Evolutionary conservation across 2,888 invertebrate species (phyloP).

Genomic region (Trissolcus japonicus): DNA sequence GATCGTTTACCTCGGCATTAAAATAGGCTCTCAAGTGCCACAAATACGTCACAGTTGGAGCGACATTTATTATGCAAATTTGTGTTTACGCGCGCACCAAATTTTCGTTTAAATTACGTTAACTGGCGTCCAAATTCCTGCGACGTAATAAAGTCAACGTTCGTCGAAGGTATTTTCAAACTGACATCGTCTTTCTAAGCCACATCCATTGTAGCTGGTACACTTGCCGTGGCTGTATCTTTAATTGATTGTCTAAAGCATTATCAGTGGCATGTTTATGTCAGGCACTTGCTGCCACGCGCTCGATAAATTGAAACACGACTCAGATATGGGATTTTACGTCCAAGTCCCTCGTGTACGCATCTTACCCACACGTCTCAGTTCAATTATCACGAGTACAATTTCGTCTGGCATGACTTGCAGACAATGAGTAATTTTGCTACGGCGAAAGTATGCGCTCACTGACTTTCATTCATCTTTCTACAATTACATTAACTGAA

Average conservation of each 20-base stretch:
- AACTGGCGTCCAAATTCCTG: too few relatives aligned
- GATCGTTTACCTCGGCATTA: slow-evolving; percentile 51
- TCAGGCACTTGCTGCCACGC: not conserved
- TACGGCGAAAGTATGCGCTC: slow-evolving; percentile 57
- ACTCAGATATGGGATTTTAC: slow-evolving; percentile 22
- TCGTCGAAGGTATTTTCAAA: too few relatives aligned
- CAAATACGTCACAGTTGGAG: slow-evolving; percentile 25
- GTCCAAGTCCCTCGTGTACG: slow-evolving; percentile 13
- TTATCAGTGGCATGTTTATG: slow-evolving; percentile 27
- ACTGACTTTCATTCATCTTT: slow-evolving; percentile 20
- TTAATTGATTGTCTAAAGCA: slow-evolving; percentile 8
- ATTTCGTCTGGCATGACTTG: slow-evolving; percentile 50
- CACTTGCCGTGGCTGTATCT: not conserved
- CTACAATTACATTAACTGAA: slow-evolving; percentile 11
- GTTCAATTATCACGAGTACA: slow-evolving; percentile 51
- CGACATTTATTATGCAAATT: slow-evolving; percentile 35
- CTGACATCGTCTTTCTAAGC: too few relatives aligned
- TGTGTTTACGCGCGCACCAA: slow-evolving; percentile 9
- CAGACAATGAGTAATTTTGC: slow-evolving; percentile 59
- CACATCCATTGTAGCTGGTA: too few relatives aligned
- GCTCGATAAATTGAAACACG: slow-evolving; percentile 26
- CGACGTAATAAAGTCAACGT: too few relatives aligned
- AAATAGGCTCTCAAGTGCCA: slow-evolving; percentile 45
- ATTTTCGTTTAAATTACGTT: not conserved
- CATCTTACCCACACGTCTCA: slow-evolving; percentile 29